phyloP scores from a whole-genome alignment of 2,888 invertebrate genomes.

The Eretmocerus hayati region DNA sequence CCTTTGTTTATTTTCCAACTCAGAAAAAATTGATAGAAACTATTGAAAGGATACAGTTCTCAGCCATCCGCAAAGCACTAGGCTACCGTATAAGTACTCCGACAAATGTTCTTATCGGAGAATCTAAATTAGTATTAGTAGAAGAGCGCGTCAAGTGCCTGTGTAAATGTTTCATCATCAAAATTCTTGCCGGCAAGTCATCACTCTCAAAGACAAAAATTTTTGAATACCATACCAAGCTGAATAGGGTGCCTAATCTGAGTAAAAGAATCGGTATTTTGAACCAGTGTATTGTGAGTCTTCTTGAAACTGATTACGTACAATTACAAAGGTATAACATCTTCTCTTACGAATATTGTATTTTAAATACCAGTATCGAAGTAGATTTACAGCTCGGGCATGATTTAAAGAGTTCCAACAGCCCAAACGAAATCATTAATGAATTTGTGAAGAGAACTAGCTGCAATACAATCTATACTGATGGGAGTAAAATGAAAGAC shows the following conservation, averaged over 20 bases:
- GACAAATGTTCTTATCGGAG: neutral
- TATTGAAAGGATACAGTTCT: neutral
- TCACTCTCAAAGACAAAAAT: too few relatives aligned
- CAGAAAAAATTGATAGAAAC: neutral
- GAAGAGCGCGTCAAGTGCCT: neutral
- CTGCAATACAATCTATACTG: neutral
- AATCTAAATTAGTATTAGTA: neutral
- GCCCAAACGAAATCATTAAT: neutral
- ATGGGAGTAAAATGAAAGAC: neutral
- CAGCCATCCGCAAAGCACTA: neutral
- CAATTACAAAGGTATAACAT: too few relatives aligned
- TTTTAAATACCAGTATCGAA: too few relatives aligned
- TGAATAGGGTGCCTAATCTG: too few relatives aligned
- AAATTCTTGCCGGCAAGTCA: neutral
- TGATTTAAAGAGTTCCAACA: neutral
- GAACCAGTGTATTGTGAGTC: too few relatives aligned
- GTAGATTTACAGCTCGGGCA: neutral
- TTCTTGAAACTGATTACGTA: too few relatives aligned
- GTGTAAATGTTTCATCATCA: neutral
- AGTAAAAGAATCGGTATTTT: too few relatives aligned
- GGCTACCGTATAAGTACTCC: neutral
- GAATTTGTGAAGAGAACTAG: neutral
- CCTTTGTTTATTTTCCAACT: neutral
- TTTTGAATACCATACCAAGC: too few relatives aligned
- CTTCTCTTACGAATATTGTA: too few relatives aligned